phyloP scores from a whole-genome alignment of 2,113 vertebrate species.

The Brachyhypopomus occidentalis region DNA sequence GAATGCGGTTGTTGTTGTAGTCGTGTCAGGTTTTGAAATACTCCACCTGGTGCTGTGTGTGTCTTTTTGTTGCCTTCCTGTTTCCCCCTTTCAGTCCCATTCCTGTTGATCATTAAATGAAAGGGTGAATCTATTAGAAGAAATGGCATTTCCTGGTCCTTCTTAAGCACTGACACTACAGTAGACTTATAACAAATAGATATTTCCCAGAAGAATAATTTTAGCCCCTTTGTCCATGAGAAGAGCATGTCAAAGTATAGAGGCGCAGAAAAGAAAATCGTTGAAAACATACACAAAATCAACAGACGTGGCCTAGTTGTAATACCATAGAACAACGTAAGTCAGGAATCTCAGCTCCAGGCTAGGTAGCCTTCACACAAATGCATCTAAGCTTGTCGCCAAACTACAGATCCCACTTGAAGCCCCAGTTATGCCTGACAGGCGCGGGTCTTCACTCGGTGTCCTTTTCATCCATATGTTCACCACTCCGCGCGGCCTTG shows the following conservation, averaged over 20 bases:
- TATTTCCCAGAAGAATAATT: background rate
- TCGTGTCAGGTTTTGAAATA: too few relatives aligned
- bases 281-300: slow-evolving; percentile 25
- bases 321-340: slow-evolving; percentile 28
- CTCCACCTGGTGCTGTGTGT: too few relatives aligned
- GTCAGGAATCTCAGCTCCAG: slow-evolving; percentile 24
- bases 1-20: too few relatives aligned
- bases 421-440: slow-evolving; percentile 17
- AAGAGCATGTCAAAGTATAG: background rate
- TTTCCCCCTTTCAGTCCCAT: too few relatives aligned
- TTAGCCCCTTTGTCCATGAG: slow-evolving; percentile 27
- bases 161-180: too few relatives aligned
- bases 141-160: background rate
- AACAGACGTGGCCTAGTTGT: slow-evolving; percentile 17
- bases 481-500: slow-evolving; percentile 29
- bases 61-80: too few relatives aligned
- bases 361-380: slow-evolving; percentile 13
- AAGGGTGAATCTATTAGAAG: too few relatives aligned
- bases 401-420: slow-evolving; percentile 42
- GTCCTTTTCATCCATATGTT: slow-evolving; percentile 35
- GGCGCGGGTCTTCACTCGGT: slow-evolving; percentile 16
- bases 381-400: background rate
- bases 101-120: too few relatives aligned
- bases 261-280: slow-evolving; percentile 8
- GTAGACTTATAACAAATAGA: background rate